Base-by-base conservation (phyloP, 2,888 invertebrate species). In the Agrilus cyanescens region DNA sequence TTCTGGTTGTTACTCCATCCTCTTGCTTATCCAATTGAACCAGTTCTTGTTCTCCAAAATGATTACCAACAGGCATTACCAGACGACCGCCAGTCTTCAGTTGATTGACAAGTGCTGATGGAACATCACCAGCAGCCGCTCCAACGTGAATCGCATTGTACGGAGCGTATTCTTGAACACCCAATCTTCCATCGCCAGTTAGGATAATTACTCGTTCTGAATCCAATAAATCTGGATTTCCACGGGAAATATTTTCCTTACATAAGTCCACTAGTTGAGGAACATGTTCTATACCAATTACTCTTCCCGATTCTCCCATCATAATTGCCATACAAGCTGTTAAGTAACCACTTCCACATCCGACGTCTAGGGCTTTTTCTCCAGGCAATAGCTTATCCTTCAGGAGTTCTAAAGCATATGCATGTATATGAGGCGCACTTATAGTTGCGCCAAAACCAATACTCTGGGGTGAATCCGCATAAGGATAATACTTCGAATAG, bases 341-440 rank as follows among this genome's bases (percentile, higher is more conserved):
- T 33, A 95, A 72, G 63, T 94, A 95, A 3, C 95, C 95, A 46
- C 90, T 89, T 1, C 95, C 95, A 16, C 89, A 91, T 12, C 95
- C 95, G 36, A 95, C 89, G 67, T 95, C 95, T 48, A 95, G 67
- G 3, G 88, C 88, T 58, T 73, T 79, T 40, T 80, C 79, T 10
- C 90, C 91, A 41, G 80, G 77, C 25, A 71, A 66, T 38, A 95
- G 68, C 53, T 89, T 83, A 49, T 84, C 80, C 57, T 81, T 79
- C 38, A 96, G 72, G 49, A 81, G 72, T 69, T 95, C 91, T 58
- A 95, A 69, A 25, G 91, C 94, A 69, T 87, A 84, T 2, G 90
- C 94, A 69, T 95, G 94, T 94, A 96, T 96, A 63, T 95, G 94
- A 10, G 95, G 95, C 29, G 95, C 95, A 68, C 89, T 89, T 47